Evolutionary conservation across 2,888 invertebrate species (phyloP), one percentile per base, ranked within the genome.

Genomic region (Conchocele bisecta): DNA sequence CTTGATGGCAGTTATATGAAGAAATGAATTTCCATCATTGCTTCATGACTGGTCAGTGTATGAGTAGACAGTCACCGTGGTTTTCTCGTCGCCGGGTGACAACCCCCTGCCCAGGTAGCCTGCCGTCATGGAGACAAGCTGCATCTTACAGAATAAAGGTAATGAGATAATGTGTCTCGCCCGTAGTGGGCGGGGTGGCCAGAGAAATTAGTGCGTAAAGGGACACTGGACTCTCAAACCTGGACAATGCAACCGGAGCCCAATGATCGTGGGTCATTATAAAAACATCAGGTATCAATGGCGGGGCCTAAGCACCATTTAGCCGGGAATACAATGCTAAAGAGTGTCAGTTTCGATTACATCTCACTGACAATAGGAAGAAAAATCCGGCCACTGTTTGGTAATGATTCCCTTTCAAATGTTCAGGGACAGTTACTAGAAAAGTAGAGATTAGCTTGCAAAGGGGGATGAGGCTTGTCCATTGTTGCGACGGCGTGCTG

Each of bases 241-340:
- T 37, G 57, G 68, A 77, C 74, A 74, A 77, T 68, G 61, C 66
- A 51, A 59, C 59, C 56, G 66, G 46, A 53, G 60, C 46, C 51
- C 59, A 54, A 73, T 72, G 72, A 76, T 72, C 72, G 69, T 66
- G 68, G 73, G 77, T 77, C 66, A 77, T 77, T 77, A 77, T 77
- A 74, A 71, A 56, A 67, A 51, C 74, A 77, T 77, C 74, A 70
- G 57, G 31, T 63, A 51, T 77, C 57, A 77, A 74, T 57, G 56
- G 56, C 50, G 65, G 56, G 64, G 64, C 60, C 68, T 68, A 71
- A 74, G 74, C 68, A 77, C 58, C 77, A 68, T 77, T 77, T 77
- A 74, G 77, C 53, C 63, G 71, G 56, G 39, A 65, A 60, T 56
- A 61, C 54, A 61, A 46, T 39, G 51, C 64, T 60, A 71, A 50